Evolutionary conservation across 2,888 invertebrate species (phyloP), one percentile per base, ranked within the genome.

Genomic region (Eristalis intricaria): DNA sequence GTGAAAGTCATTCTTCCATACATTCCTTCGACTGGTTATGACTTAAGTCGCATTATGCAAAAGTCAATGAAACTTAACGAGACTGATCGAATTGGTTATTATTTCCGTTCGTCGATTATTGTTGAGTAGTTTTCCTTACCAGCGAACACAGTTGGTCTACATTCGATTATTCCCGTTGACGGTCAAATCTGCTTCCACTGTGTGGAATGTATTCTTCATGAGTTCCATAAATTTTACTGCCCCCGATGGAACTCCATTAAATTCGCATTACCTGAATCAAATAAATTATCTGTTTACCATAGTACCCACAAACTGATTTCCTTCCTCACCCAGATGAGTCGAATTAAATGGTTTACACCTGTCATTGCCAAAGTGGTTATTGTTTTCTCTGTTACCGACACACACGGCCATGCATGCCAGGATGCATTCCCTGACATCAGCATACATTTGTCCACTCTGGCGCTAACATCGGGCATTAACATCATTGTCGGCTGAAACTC

Each of bases 291-390:
- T 15, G 35, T 26, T 38, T 8, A 4, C 11, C 8, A 4, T 29
- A 29, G 15, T 43, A 38, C 15, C 15, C 22, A 35, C 4, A 22
- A 35, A 23, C 40, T 40, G 75, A 81, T 64, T 76, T 29, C 70
- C 60, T 82, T 50, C 50, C 50, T 70, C 65, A 32, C n/a, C 56
- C 76, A 69, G 60, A 80, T 80, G 87, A 87, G 79, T 79, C 76
- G 76, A 65, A 69, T 84, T 73, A 83, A 87, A 71, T 64, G 65
- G 35, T 68, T 70, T 87, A 80, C 79, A 84, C 84, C 84, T 87
- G 83, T 80, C 84, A 71, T 73, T 35, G 38, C 68, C 40, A 80
- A 60, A 68, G 23, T 35, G 65, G 50, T 73, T 75, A 64, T 71
- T 84, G 66, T 79, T 75, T 70, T 71, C 50, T 63, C 22, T 64